phyloP scores from a whole-genome alignment of 2,888 invertebrate genomes.

The Archips xylosteana region DNA sequence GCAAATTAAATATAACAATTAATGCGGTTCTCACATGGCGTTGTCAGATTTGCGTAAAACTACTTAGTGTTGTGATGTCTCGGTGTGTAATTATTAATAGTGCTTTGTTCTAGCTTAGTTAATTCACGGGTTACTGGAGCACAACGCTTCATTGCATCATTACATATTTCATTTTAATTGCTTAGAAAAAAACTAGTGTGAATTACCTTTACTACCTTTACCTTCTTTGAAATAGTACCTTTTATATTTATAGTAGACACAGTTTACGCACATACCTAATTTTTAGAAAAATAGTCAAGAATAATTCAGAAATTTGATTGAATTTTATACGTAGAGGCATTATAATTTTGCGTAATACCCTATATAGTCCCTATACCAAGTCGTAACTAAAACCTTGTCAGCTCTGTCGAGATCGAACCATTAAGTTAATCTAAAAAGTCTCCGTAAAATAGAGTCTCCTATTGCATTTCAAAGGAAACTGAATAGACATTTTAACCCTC shows the following conservation, averaged over 20 bases:
- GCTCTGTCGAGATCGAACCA: background rate
- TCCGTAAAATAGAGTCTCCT: slow-evolving; percentile 2
- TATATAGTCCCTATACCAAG: background rate
- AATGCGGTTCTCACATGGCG: slow-evolving; percentile 35
- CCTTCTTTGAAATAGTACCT: background rate
- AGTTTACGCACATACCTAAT: no score
- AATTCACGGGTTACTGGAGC: slow-evolving; percentile 48
- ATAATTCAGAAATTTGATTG: background rate
- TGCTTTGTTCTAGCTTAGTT: slow-evolving; percentile 46
- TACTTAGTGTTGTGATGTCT: slow-evolving; percentile 32
- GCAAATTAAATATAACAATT: slow-evolving; percentile 22
- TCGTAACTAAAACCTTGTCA: background rate
- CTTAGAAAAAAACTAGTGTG: background rate
- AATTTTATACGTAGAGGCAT: background rate
- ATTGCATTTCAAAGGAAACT: slow-evolving; percentile 23
- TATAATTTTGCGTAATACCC: background rate
- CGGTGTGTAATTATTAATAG: slow-evolving; percentile 38
- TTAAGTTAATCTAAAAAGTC: background rate
- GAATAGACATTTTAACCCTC: slow-evolving; percentile 32
- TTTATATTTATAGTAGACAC: no score
- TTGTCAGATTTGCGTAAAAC: slow-evolving; percentile 37
- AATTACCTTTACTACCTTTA: background rate
- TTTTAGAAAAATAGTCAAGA: no score
- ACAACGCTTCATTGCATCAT: slow-evolving; percentile 43
- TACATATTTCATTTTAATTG: slow-evolving; percentile 4